These are phyloP conservation scores for Eurystomus gularis DNA, from an alignment of 2,113 vertebrate genomes.

Conservation along the genomic window DNA sequence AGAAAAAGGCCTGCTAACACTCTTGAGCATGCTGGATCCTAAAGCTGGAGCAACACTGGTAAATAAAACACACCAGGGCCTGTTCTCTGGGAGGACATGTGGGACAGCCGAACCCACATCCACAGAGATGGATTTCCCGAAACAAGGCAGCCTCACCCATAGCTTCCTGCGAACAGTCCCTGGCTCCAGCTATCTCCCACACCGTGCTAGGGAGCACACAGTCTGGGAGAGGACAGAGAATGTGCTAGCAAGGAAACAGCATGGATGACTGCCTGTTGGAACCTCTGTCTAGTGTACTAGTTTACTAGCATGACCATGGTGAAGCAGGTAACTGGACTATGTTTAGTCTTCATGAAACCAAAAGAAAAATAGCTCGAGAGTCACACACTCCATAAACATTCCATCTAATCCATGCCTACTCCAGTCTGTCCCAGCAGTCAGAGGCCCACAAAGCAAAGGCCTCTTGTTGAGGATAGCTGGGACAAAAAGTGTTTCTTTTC, in stretches of 20 bases:
- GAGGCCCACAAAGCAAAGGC: neutral
- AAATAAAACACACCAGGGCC: neutral
- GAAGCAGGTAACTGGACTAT: neutral
- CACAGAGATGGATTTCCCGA: accelerated
- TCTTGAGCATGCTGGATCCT: neutral
- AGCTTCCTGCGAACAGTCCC: neutral
- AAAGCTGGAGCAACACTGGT: neutral
- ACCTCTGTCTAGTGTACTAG: neutral
- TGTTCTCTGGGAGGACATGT: neutral
- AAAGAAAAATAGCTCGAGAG: neutral
- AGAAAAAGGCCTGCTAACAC: neutral
- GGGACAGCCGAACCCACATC: neutral
- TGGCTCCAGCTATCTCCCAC: neutral
- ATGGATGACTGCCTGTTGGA: neutral
- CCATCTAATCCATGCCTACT: neutral
- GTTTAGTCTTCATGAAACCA: neutral
- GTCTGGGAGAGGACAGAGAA: neutral
- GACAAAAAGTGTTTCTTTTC: neutral
- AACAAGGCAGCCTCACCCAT: neutral
- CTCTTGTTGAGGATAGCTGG: neutral
- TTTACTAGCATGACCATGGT: neutral
- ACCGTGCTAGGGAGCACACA: neutral
- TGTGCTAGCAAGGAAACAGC: neutral
- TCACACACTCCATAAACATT: neutral
- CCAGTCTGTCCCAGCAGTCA: neutral